Conservation (phyloP, 2,113 vertebrate genomes). For the Prunella himalayana region DNA sequence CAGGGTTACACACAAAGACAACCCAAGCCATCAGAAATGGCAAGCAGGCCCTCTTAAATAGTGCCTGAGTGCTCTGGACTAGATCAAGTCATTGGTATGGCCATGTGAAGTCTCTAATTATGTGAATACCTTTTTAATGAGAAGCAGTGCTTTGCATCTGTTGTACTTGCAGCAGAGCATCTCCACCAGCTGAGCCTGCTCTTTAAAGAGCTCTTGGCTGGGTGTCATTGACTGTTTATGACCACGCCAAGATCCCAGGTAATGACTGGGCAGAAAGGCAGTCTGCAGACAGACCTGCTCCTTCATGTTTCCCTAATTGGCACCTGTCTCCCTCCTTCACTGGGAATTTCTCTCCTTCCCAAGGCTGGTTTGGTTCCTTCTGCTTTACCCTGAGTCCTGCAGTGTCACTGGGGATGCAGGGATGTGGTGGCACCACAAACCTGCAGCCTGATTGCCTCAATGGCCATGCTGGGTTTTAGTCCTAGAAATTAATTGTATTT, state of each 20-base stretch:
- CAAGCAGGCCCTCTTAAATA: background rate
- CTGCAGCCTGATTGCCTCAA: background rate
- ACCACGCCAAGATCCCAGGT: background rate
- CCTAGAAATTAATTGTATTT: background rate
- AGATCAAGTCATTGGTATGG: constrained; percentile 17
- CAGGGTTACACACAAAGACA: background rate
- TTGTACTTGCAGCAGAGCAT: constrained; percentile 43
- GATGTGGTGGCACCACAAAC: background rate
- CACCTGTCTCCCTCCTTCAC: background rate
- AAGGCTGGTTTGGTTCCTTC: background rate
- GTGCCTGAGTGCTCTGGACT: background rate
- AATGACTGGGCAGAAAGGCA: constrained; percentile 28
- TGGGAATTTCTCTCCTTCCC: background rate
- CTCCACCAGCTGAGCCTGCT: constrained; percentile 33
- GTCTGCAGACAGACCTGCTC: constrained; percentile 55
- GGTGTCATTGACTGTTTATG: background rate
- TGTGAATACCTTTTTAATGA: constrained; percentile 62
- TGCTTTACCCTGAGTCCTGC: background rate
- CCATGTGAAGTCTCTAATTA: constrained; percentile 64
- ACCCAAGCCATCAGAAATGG: background rate
- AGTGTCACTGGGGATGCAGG: background rate
- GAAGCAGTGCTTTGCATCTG: constrained; percentile 57
- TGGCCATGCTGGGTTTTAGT: background rate
- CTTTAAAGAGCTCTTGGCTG: constrained; percentile 30
- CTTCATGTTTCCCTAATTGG: constrained; percentile 34